A percentile compares a stretch with the other conserved stretches of the same genome.
phyloP scores from a whole-genome alignment of 2,113 vertebrate genomes.

The Aspiorhynchus laticeps region DNA sequence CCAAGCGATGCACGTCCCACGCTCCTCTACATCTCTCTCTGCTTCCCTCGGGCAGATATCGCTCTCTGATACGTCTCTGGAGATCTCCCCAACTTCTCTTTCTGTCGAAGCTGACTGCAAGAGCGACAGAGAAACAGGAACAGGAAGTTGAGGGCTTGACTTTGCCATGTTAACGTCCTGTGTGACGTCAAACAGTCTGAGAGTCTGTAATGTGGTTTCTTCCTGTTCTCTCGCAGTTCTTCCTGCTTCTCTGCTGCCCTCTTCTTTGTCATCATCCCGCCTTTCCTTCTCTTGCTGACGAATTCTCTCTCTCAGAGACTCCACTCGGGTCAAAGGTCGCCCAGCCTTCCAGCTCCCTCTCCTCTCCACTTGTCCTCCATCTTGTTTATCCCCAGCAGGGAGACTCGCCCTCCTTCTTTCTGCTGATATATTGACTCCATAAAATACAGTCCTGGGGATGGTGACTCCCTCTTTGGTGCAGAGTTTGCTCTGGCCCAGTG shows the following conservation, averaged over 20 bases:
- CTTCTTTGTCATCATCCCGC: constrained; percentile 42
- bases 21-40: constrained; percentile 52
- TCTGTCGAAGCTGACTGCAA: constrained; percentile 60
- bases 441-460: constrained; percentile 74
- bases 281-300: constrained; percentile 65
- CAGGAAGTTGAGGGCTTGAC: constrained; percentile 77
- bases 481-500: constrained; percentile 23
- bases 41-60: constrained; percentile 46
- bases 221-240: constrained; percentile 60
- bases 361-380: constrained; percentile 61
- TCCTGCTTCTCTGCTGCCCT: constrained; percentile 8
- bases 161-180: constrained; percentile 71
- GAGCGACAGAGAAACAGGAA: constrained; percentile 62
- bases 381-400: constrained; percentile 52
- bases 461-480: constrained; percentile 55
- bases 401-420: constrained; percentile 48
- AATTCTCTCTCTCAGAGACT: constrained; percentile 73
- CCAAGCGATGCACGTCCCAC: constrained; percentile 38
- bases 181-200: constrained; percentile 66
- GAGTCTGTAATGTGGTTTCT: constrained; percentile 61
- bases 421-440: constrained; percentile 64
- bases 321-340: constrained; percentile 72
- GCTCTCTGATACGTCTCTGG: neutral
- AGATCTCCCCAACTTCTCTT: constrained; percentile 59
- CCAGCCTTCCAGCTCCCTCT: constrained; percentile 71